Percentiles rank a stretch among this genome's conserved stretches.
These are phyloP conservation scores for Schizopygopsis malacanthus DNA, from an alignment of 2,797 vertebrate genomes.

Conservation along the genomic window DNA sequence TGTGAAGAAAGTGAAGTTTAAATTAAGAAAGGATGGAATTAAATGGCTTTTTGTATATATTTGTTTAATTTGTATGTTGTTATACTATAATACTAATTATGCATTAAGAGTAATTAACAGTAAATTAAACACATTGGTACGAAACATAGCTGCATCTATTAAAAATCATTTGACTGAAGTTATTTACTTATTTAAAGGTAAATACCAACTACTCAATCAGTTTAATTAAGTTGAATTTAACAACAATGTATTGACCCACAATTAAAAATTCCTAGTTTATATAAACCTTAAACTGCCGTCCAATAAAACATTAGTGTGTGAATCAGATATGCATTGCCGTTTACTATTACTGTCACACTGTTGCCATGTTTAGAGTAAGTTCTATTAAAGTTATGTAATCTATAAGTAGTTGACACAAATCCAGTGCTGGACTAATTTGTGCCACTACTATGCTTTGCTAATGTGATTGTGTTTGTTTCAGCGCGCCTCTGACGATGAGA, in stretches of 20 bases:
- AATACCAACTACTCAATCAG: background rate
- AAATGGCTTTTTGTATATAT: no score
- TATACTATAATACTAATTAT: no score
- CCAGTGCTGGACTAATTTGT: background rate
- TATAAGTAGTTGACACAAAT: background rate
- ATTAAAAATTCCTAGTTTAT: background rate
- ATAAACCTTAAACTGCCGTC: background rate
- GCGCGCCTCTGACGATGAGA: constrained; percentile 54
- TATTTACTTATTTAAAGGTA: no score
- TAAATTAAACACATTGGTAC: background rate
- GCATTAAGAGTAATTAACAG: no score
- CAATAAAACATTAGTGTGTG: background rate
- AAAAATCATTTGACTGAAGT: no score
- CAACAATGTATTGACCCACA: background rate
- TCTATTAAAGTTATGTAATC: background rate
- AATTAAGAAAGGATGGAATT: background rate
- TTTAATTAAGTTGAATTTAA: background rate
- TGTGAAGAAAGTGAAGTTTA: background rate
- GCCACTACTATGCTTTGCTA: background rate
- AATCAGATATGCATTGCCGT: background rate
- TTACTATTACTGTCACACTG: background rate
- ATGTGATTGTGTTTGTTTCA: constrained; percentile 40
- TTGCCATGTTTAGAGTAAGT: background rate
- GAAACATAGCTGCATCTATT: background rate
- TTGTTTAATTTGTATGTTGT: no score